These are phyloP conservation scores for Omphaloscelis lunosa DNA, from an alignment of 2,888 invertebrate species.

Conservation along the genomic window DNA sequence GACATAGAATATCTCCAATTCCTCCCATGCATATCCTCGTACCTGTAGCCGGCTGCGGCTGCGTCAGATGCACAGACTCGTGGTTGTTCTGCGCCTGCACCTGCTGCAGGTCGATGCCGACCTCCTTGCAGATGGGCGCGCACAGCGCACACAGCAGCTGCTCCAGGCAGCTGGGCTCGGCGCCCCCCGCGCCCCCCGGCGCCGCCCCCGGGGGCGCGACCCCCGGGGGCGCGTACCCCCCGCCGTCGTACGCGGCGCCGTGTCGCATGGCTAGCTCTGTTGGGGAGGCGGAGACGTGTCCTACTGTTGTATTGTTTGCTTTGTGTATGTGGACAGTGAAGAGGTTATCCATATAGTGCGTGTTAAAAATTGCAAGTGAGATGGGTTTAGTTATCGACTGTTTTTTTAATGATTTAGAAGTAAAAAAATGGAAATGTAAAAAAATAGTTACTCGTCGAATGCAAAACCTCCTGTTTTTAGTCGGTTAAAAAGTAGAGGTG, in stretches of 20 bases:
- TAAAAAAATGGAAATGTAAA: background rate
- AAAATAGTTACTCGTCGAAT: background rate
- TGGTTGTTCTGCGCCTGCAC: constrained; percentile 71
- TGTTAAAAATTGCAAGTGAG: background rate
- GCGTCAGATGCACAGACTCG: constrained; percentile 83
- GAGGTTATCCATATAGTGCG: constrained; percentile 6
- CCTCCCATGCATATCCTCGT: constrained; percentile 13
- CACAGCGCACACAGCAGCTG: constrained; percentile 87
- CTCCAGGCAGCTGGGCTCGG: constrained; percentile 84
- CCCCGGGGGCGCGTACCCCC: constrained; percentile 18
- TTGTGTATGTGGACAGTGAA: background rate
- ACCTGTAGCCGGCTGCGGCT: constrained; percentile 80
- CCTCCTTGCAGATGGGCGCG: constrained; percentile 88
- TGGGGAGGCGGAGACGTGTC: constrained; percentile 26
- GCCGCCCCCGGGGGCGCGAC: constrained; percentile 43
- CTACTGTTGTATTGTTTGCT: constrained; percentile 26
- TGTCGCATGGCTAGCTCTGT: constrained; percentile 86
- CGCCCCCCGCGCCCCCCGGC: constrained; percentile 46
- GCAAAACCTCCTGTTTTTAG: background rate
- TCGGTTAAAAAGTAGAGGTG: background rate
- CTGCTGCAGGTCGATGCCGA: constrained; percentile 86
- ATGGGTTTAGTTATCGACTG: background rate
- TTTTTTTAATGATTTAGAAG: background rate
- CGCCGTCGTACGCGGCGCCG: constrained; percentile 83
- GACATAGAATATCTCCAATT: background rate